These are phyloP conservation scores for Erynnis tages DNA, from an alignment of 2,888 invertebrate genomes.

Conservation along the genomic window DNA sequence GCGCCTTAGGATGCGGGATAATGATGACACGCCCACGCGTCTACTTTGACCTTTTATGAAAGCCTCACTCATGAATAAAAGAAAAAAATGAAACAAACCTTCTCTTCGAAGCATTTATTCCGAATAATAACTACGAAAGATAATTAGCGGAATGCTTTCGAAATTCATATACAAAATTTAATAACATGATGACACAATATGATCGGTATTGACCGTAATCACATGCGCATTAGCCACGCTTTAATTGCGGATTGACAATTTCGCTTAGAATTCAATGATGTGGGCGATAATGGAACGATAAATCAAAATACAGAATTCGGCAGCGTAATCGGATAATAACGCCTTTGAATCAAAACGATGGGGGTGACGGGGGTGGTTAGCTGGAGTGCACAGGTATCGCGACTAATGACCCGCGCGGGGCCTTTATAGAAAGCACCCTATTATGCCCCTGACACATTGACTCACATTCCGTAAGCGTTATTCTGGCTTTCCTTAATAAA, in stretches of 20 bases:
- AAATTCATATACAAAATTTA: no score
- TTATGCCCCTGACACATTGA: constrained; percentile 21
- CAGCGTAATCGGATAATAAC: constrained; percentile 37
- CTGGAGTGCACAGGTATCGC: neutral
- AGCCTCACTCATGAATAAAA: no score
- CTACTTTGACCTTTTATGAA: constrained; percentile 15
- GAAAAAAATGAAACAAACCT: neutral
- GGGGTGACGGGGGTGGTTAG: constrained; percentile 14
- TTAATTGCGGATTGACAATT: neutral
- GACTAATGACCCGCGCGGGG: constrained; percentile 4
- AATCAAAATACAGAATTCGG: constrained; percentile 4
- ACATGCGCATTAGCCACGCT: no score
- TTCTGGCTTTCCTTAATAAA: constrained; percentile 4
- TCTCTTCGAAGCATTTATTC: no score
- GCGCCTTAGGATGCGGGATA: constrained; percentile 50
- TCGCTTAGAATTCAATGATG: neutral
- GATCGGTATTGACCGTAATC: no score
- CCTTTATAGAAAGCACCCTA: constrained; percentile 11
- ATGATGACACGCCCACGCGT: constrained; percentile 43
- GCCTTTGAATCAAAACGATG: constrained; percentile 32
- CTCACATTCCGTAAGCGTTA: constrained; percentile 6
- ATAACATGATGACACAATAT: no score
- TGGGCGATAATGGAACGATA: neutral
- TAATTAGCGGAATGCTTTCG: no score
- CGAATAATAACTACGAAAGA: no score